Conservation (phyloP, 2,113 vertebrate species). For the Oreocharis arfaki region DNA sequence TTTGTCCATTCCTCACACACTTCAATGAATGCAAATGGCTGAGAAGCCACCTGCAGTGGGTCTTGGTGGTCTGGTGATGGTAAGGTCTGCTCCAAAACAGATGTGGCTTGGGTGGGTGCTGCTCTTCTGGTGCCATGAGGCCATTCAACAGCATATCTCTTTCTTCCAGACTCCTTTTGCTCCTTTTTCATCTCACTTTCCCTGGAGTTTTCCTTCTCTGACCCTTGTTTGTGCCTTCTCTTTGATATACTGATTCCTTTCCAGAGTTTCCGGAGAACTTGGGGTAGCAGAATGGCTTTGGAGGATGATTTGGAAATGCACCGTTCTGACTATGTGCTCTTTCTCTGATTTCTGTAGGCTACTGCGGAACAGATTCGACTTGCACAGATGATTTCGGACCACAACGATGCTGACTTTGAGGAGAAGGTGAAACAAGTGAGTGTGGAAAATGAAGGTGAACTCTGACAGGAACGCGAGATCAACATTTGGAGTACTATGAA, state of each 20-base stretch:
- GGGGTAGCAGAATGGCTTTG: neutral
- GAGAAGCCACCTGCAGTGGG: neutral
- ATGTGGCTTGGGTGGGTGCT: neutral
- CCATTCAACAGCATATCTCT: neutral
- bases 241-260: neutral
- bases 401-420: slow-evolving; percentile 98
- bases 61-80: neutral
- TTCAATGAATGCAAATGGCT: neutral
- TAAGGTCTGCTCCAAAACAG: neutral
- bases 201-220: neutral
- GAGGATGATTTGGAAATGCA: neutral
- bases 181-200: neutral
- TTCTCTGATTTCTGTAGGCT: slow-evolving; percentile 70
- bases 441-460: neutral
- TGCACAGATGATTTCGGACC: slow-evolving; percentile 99
- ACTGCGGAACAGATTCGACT: slow-evolving; percentile 98
- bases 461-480: neutral
- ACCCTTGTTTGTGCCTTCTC: neutral
- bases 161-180: neutral
- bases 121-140: neutral
- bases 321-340: fast-evolving
- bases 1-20: fast-evolving
- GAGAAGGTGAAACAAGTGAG: slow-evolving; percentile 98
- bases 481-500: neutral
- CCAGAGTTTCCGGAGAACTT: neutral